Evolutionary conservation across 2,888 invertebrate genomes (phyloP).

Genomic region (Hetaerina titia): DNA sequence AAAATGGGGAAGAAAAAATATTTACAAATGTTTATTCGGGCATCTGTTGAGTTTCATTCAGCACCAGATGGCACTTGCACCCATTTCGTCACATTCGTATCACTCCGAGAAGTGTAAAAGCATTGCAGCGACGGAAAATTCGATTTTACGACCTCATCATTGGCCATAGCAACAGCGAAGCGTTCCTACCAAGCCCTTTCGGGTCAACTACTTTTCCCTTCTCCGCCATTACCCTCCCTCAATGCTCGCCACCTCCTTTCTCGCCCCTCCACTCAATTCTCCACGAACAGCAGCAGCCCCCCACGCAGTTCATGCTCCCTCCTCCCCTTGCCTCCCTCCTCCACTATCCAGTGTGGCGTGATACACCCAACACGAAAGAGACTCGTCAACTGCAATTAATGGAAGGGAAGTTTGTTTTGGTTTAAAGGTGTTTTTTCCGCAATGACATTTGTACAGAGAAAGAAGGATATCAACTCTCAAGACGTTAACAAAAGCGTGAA

Average conservation of each 20-base stretch:
- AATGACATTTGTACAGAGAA: no score
- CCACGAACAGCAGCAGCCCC: neutral
- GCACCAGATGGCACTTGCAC: no score
- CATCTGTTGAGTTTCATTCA: no score
- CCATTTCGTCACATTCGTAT: neutral
- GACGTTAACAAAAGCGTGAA: no score
- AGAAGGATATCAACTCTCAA: no score
- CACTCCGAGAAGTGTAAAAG: neutral
- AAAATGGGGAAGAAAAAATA: no score
- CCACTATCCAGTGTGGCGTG: neutral
- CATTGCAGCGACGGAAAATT: neutral
- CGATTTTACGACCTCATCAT: neutral
- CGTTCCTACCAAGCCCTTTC: slow-evolving; percentile 29
- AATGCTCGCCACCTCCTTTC: no score
- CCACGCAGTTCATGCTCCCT: no score
- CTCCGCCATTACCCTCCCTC: slow-evolving; percentile 3
- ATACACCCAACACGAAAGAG: slow-evolving; percentile 36
- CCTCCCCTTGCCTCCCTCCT: no score
- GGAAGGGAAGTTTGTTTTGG: neutral
- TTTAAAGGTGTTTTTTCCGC: no score
- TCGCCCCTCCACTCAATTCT: neutral
- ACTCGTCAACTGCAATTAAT: slow-evolving; percentile 46
- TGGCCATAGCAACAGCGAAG: slow-evolving; percentile 54
- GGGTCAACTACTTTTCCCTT: slow-evolving; percentile 14
- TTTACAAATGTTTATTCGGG: no score